Conservation (phyloP, 2,113 vertebrate genomes). For the Tyrannus savana region DNA sequence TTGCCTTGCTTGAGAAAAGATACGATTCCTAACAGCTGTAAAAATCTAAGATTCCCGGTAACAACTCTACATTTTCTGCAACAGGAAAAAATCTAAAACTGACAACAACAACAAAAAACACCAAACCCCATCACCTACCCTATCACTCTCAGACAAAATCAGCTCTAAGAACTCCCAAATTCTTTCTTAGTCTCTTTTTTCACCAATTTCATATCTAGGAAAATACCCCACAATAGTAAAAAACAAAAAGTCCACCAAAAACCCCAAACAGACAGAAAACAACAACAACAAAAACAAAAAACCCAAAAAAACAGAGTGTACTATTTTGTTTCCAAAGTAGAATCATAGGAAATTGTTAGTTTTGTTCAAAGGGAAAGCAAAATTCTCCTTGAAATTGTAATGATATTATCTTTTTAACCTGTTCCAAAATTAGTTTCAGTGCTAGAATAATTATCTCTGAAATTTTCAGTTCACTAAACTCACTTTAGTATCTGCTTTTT, state of each 20-base stretch:
- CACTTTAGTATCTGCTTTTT: neutral
- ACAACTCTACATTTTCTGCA: neutral
- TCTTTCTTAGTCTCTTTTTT: neutral
- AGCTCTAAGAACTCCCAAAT: neutral
- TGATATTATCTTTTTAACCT: neutral
- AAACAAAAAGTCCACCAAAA: neutral
- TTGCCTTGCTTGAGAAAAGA: neutral
- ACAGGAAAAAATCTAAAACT: neutral
- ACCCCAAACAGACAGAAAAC: neutral
- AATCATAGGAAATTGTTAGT: neutral
- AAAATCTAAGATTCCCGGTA: neutral
- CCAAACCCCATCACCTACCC: neutral
- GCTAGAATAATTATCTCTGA: neutral
- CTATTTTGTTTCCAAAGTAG: neutral
- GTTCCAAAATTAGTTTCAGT: neutral
- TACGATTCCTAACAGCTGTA: neutral
- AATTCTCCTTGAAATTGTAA: neutral
- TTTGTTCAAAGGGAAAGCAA: neutral
- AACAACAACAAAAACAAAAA: neutral
- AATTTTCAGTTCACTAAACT: neutral
- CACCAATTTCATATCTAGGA: neutral
- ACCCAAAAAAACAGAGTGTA: neutral
- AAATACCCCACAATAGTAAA: neutral
- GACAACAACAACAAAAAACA: fast-evolving
- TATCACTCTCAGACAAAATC: fast-evolving